Evolutionary conservation across 2,888 invertebrate species (phyloP), one percentile per base, ranked within the genome.

Genomic region (Pherbina coryleti): DNA sequence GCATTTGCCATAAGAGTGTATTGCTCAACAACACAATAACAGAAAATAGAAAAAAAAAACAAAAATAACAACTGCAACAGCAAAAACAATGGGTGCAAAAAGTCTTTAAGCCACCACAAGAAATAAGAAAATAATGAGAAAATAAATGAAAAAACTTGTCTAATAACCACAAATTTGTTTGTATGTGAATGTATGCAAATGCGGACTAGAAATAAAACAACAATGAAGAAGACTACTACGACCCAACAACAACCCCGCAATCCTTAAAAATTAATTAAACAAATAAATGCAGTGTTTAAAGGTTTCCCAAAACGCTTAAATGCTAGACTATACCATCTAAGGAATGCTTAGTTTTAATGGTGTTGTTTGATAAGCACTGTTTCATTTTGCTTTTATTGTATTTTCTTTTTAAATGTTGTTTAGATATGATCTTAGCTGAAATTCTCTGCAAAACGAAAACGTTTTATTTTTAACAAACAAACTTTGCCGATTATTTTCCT

Each of bases 91-190:
- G 8, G 19, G 14, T 22, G 34, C n/a, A 49, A 67, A 19, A 44
- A 31, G 25, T 44, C 22, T 34, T 17, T 34, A 66, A n/a, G 5
- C 9, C 25, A 22, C 8, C 31, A 34, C 14, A 17, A 64, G 34
- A 14, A n/a, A 67, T 34, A 67, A 31, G 14, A 67, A 22, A 44
- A 67, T 19, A 28, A 49, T 22, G n/a, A 22, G 11, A 22, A 69
- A 49, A n/a, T 49, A 28, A 31, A 69, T 28, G 51, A 69, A 49
- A 25, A 49, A 69, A 69, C 51, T 69, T 17, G 25, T 69, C 51
- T 49, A 51, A 49, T 28, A 69, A 17, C 25, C 51, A 19, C 25
- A 69, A 49, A 69, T 69, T 11, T 64, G 67, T 67, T 17, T 67
- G 37, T 67, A 3, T 44, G 7, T 44, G 67, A 11, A 34, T 64